Conservation (phyloP, 2,113 vertebrate species). For the Tragelaphus imberbis region DNA sequence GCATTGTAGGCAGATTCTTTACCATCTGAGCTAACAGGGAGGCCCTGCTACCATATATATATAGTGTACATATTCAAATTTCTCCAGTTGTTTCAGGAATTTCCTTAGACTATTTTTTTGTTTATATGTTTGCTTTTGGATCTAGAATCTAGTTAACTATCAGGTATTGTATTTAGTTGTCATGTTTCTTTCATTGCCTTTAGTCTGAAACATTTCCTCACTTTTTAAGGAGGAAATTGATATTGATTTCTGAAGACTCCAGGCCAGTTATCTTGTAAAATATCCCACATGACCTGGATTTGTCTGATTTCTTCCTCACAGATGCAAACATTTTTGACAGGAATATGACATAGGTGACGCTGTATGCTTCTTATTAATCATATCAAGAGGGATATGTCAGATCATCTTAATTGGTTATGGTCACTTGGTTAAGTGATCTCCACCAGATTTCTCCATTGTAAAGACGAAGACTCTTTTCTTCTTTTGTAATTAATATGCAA, state of each 20-base stretch:
- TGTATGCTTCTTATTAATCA: not conserved
- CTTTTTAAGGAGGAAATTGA: not conserved
- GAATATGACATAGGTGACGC: not conserved
- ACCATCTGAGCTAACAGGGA: not conserved
- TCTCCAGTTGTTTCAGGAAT: not conserved
- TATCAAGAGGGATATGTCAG: not conserved
- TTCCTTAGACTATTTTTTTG: not conserved
- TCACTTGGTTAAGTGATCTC: not conserved
- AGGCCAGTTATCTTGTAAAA: not conserved
- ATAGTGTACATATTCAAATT: not conserved
- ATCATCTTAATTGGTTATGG: not conserved
- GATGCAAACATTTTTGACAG: not conserved
- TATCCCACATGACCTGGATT: not conserved
- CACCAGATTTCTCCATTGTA: not conserved
- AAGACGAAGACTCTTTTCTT: not conserved
- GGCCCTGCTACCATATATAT: not conserved
- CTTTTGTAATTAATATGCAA: not conserved
- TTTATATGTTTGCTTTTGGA: not conserved
- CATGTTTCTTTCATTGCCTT: not conserved
- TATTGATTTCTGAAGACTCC: not conserved
- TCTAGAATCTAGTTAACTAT: slow-evolving; percentile 1
- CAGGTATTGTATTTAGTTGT: not conserved
- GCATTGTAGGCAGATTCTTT: not conserved
- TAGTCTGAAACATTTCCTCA: not conserved
- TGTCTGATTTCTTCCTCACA: not conserved